These are phyloP conservation scores for Myopa tessellatipennis DNA, from an alignment of 2,888 invertebrate genomes.

Conservation along the genomic window DNA sequence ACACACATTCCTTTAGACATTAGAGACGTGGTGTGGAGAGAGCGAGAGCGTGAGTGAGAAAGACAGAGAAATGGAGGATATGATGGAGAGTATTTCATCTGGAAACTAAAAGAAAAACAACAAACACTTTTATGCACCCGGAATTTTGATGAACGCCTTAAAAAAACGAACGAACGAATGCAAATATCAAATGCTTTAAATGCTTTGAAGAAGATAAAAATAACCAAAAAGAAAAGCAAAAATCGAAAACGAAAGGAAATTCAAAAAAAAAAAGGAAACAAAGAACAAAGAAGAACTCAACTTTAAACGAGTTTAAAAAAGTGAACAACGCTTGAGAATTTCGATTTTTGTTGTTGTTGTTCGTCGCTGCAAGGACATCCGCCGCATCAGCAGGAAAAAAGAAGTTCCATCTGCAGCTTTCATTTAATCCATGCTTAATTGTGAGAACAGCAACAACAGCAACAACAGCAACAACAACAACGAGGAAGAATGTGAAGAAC, in stretches of 20 bases:
- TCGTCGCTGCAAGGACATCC: background rate
- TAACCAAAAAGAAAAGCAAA: background rate
- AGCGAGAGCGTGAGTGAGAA: background rate
- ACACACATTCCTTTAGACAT: background rate
- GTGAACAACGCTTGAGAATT: too few species aligned
- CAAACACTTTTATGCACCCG: too few species aligned
- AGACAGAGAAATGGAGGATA: background rate
- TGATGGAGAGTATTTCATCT: background rate
- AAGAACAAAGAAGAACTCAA: background rate
- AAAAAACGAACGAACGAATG: too few species aligned
- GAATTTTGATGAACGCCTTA: too few species aligned
- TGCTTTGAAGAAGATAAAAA: background rate
- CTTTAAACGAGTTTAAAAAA: background rate
- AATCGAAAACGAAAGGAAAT: too few species aligned
- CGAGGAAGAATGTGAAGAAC: background rate
- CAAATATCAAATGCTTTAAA: background rate
- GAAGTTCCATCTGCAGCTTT: slow-evolving; percentile 15
- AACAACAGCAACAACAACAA: background rate
- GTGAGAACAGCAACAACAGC: background rate
- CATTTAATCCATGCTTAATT: slow-evolving; percentile 15
- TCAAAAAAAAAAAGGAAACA: background rate
- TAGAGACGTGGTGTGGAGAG: background rate
- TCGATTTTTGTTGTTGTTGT: too few species aligned
- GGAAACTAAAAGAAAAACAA: background rate
- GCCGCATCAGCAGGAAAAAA: background rate